Base-by-base conservation (phyloP, 2,888 invertebrate genomes). In the Gymnoscelis rufifasciata region DNA sequence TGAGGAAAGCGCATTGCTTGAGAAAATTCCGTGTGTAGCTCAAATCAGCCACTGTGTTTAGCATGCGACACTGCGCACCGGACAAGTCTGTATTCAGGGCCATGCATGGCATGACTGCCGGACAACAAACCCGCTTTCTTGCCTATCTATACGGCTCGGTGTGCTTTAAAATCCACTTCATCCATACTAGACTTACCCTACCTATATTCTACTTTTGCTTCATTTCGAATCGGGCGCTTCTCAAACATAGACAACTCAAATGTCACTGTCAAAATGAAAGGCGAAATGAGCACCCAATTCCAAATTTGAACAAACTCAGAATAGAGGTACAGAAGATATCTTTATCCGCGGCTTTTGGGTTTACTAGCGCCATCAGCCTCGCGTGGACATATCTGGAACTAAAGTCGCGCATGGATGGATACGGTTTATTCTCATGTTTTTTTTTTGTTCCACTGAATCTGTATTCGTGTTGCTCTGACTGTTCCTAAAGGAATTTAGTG, bases 91-190 rank as follows among this genome's bases (percentile, higher is more conserved):
- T 78, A 80, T 80, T 83, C 79, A 78, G 82, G 35, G 47, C 41
- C 48, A 43, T 78, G 83, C 83, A 82, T 81, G 80, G 73, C 51
- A 51, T 49, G 54, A 51, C 38, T 49, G 44, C 60, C 60, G 59
- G 19, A 19, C 19, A 19, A 19, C 41, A 41, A 33, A 52, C 62
- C 55, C 71, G 83, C 82, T 84, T 82, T 78, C 71, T 74, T 73
- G 79, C 83, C 78, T 80, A 51, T 78, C 73, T 78, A 74, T 76
- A 82, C 83, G 83, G 81, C 83, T 88, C 81, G 77, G 82, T 89
- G 88, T 87, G 86, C 84, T 84, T 74, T 35, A 19, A 3, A 19
- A 19, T 19, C 19, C 19, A 19, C 19, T 19, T 35, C 35, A 35
- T 35, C 10, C 31, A 33, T 33, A n/a, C n/a, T n/a, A n/a, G 6